Evolutionary conservation across 2,888 invertebrate genomes (phyloP).

Genomic region (Cosmopolites sordidus): DNA sequence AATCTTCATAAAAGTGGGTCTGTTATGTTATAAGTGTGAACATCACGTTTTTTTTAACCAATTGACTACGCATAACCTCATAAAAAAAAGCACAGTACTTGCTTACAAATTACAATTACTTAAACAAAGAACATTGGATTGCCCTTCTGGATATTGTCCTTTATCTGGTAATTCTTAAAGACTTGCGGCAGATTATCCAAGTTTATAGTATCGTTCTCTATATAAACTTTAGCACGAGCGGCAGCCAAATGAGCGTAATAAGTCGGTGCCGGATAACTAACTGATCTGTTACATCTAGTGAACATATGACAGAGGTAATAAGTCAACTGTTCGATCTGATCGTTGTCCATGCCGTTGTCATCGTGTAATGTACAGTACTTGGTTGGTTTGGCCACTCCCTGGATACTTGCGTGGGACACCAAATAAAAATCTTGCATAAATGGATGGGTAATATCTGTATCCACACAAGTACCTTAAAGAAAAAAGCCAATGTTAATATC

Average conservation of each 20-base stretch:
- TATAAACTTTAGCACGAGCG: slow-evolving; percentile 58
- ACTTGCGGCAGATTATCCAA: slow-evolving; percentile 50
- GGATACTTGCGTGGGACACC: slow-evolving; percentile 62
- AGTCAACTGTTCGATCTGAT: slow-evolving; percentile 73
- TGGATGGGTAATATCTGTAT: slow-evolving; percentile 79
- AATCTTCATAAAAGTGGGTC: too few species aligned
- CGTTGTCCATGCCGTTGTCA: slow-evolving; percentile 64
- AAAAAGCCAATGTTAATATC: too few species aligned
- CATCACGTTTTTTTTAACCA: too few species aligned
- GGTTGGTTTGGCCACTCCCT: slow-evolving; percentile 81
- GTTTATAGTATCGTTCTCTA: slow-evolving; percentile 45
- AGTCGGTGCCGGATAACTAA: slow-evolving; percentile 83
- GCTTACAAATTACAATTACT: too few species aligned
- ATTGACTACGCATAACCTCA: too few species aligned
- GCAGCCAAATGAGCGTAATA: slow-evolving; percentile 87
- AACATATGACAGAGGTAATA: slow-evolving; percentile 84
- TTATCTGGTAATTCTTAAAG: slow-evolving; percentile 53
- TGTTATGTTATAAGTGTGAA: too few species aligned
- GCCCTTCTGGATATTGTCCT: slow-evolving; percentile 52
- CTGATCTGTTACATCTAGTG: slow-evolving; percentile 75
- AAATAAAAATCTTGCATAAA: slow-evolving; percentile 86
- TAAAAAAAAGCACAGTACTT: too few species aligned
- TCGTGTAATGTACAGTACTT: slow-evolving; percentile 84
- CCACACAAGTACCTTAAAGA: slow-evolving; percentile 54
- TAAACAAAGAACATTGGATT: slow-evolving; percentile 72